Conservation (phyloP, 2,113 vertebrate species). For the Zosterops borbonicus region DNA sequence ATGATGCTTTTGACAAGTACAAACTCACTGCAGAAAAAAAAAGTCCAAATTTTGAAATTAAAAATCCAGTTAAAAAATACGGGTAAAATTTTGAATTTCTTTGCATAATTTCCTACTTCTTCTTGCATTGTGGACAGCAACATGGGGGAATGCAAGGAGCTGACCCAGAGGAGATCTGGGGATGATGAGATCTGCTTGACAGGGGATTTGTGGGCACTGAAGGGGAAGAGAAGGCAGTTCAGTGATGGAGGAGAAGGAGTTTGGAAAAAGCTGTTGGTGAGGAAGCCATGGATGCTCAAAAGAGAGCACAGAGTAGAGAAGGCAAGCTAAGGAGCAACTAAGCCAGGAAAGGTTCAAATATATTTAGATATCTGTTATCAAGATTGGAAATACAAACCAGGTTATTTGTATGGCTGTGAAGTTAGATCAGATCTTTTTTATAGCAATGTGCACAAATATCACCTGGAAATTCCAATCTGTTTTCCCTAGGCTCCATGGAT, state of each 20-base stretch:
- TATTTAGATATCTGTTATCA: background rate
- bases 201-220: background rate
- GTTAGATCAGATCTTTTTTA: background rate
- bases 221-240: background rate
- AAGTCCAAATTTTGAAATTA: background rate
- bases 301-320: background rate
- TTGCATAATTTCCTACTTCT: background rate
- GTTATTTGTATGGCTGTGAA: background rate
- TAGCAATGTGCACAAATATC: background rate
- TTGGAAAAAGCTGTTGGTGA: background rate
- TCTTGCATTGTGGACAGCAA: background rate
- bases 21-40: background rate
- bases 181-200: background rate
- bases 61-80: background rate
- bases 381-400: background rate
- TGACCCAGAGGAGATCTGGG: background rate
- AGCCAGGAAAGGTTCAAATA: background rate
- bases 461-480: background rate
- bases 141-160: background rate
- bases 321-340: background rate
- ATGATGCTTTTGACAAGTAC: accelerated
- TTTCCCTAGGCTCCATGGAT: background rate
- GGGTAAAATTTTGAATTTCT: background rate
- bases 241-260: background rate
- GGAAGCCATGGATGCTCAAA: background rate